Evolutionary conservation across 2,888 invertebrate species (phyloP), one percentile per base, ranked within the genome.

Genomic region (Axea sp.): DNA sequence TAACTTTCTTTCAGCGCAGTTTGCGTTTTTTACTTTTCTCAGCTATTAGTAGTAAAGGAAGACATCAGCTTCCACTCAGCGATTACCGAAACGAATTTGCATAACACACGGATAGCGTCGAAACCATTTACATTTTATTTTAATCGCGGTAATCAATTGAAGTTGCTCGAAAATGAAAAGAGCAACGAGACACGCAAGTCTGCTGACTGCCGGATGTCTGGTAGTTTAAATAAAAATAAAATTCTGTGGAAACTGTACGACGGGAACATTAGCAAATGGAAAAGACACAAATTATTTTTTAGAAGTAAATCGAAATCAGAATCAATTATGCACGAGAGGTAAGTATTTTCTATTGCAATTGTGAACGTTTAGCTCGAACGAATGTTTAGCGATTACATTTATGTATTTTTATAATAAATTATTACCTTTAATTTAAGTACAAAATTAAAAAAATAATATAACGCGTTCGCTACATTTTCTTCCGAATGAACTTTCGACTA

Each of bases 41-140:
- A 78, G 76, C 84, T 84, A 85, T 85, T 86, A 84, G 82, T 73
- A 78, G 75, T 80, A 81, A 78, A 83, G 83, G 84, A 86, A 87
- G 85, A 86, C 86, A 87, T 86, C 85, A 83, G 84, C 86, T 84
- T 86, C 84, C 85, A 86, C 86, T 87, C 84, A 79, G 82, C 84
- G 87, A 87, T 87, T 87, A 86, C 84, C 83, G 81, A 81, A 79
- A 80, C 73, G 68, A 76, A 86, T 87, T 86, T 86, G 86, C 86
- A 87, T 87, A 86, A 83, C 84, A 86, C 85, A 84, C 86, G 82
- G 78, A 78, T 81, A 78, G 78, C 78, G 77, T 72, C 60, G 73
- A 43, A 73, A 75, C 77, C 80, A 87, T 87, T 87, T 86, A 84
- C 86, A 87, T 87, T 86, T 87, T 87, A 87, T 87, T 86, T 83